Evolutionary conservation across 1,140 invertebrate species (phyloP).

Genomic region (Tyrophagus putrescentiae): DNA sequence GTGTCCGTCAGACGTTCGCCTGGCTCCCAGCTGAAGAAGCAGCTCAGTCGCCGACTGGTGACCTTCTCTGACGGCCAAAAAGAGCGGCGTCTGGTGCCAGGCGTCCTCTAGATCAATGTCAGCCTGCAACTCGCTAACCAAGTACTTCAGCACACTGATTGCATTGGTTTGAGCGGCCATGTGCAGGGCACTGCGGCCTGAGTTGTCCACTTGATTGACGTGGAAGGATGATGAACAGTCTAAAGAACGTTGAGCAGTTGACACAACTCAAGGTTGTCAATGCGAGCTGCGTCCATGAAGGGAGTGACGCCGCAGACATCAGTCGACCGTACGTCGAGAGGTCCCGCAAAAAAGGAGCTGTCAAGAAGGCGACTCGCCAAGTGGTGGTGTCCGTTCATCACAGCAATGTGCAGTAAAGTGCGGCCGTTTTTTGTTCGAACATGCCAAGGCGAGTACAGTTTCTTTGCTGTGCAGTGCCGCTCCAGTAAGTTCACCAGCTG

Average conservation of each 20-base stretch:
- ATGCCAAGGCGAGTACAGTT: neutral
- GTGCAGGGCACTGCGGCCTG: neutral
- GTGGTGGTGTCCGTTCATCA: neutral
- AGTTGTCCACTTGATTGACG: neutral
- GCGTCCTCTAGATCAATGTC: neutral
- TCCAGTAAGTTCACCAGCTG: slow-evolving; percentile 35
- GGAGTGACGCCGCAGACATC: slow-evolving; percentile 13
- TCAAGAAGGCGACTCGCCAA: neutral
- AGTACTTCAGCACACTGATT: neutral
- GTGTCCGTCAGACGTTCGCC: neutral
- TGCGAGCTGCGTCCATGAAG: slow-evolving; percentile 13
- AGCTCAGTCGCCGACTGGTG: neutral
- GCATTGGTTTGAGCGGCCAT: slow-evolving; percentile 1
- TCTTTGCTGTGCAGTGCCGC: neutral
- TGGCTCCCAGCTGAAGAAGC: neutral
- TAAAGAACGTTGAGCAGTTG: neutral
- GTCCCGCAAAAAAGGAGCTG: neutral
- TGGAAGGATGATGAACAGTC: neutral
- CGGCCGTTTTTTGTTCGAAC: neutral
- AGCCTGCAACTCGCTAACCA: neutral
- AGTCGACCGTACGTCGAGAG: neutral
- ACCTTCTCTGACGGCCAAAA: neutral
- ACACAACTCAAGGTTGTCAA: neutral
- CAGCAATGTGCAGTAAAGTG: slow-evolving; percentile 7
- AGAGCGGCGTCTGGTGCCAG: slow-evolving; percentile 1